A percentile compares a stretch with the other conserved stretches of the same genome.
Evolutionary conservation across 2,888 invertebrate species (phyloP).

Genomic region (Xestia sexstrigata): DNA sequence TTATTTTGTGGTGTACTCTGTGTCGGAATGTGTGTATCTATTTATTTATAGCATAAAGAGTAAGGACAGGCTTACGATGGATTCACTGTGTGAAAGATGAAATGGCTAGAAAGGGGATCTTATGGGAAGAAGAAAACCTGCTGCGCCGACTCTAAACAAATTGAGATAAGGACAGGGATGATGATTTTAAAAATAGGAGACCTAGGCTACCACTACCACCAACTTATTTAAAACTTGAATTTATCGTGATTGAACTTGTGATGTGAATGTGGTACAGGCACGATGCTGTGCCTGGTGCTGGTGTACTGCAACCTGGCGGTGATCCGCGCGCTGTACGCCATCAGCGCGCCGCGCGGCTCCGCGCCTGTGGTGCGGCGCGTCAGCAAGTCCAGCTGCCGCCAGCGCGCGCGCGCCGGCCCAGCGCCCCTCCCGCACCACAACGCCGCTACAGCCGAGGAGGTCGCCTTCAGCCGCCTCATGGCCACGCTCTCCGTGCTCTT

Average conservation of each 20-base stretch:
- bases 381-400: conserved; percentile 82
- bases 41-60: background rate
- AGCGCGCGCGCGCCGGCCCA: conserved; percentile 70
- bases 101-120: background rate
- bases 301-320: conserved; percentile 96
- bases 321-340: conserved; percentile 93
- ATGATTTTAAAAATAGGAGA: background rate
- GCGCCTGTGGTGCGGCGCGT: conserved; percentile 82
- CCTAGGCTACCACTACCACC: background rate
- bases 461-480: conserved; percentile 96
- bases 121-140: background rate
- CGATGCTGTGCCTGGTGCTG: conserved; percentile 93
- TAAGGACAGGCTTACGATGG: background rate
- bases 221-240: background rate
- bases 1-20: conserved; percentile 38
- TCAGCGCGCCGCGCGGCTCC: conserved; percentile 84
- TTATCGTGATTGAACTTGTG: background rate
- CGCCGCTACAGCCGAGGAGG: conserved; percentile 94
- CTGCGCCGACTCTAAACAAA: background rate
- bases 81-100: background rate
- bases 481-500: conserved; percentile 95
- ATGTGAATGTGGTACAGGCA: conserved; percentile 87
- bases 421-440: conserved; percentile 77
- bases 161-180: background rate
- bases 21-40: background rate